Evolutionary conservation across 2,888 invertebrate species (phyloP).

Genomic region (Leptopilina myrica): DNA sequence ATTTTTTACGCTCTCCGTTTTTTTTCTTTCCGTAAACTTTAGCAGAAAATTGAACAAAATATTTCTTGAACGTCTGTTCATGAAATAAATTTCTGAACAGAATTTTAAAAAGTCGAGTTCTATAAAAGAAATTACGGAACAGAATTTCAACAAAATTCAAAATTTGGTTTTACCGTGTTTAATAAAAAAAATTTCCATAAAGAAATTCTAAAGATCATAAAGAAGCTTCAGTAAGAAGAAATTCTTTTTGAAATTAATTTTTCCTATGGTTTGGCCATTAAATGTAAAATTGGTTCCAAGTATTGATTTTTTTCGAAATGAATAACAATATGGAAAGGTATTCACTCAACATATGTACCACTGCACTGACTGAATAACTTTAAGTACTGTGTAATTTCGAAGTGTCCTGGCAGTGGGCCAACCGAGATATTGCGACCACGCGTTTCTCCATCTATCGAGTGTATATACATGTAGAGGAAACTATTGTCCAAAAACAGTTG

Average conservation of each 20-base stretch:
- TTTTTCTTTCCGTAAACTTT: no score
- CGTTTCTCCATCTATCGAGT: slow-evolving; percentile 52
- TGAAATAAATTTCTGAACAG: no score
- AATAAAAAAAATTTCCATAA: no score
- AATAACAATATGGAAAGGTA: slow-evolving; percentile 23
- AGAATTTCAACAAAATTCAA: no score
- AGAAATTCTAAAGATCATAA: no score
- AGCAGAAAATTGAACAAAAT: no score
- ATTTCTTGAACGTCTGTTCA: no score
- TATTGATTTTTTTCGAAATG: slow-evolving; percentile 1
- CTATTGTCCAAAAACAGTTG: slow-evolving; percentile 65
- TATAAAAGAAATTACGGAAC: no score
- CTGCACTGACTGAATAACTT: slow-evolving; percentile 40
- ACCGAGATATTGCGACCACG: slow-evolving; percentile 64
- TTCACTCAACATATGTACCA: slow-evolving; percentile 29
- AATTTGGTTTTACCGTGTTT: no score
- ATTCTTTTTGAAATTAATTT: background rate
- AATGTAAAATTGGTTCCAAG: background rate
- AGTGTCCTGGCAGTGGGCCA: slow-evolving; percentile 71
- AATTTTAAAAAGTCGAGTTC: no score
- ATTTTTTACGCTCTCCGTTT: background rate
- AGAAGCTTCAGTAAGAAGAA: no score
- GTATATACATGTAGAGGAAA: slow-evolving; percentile 60
- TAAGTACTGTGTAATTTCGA: slow-evolving; percentile 66
- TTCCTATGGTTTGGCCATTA: background rate